Evolutionary conservation across 2,113 vertebrate genomes (phyloP).

Genomic region (Astur gentilis): DNA sequence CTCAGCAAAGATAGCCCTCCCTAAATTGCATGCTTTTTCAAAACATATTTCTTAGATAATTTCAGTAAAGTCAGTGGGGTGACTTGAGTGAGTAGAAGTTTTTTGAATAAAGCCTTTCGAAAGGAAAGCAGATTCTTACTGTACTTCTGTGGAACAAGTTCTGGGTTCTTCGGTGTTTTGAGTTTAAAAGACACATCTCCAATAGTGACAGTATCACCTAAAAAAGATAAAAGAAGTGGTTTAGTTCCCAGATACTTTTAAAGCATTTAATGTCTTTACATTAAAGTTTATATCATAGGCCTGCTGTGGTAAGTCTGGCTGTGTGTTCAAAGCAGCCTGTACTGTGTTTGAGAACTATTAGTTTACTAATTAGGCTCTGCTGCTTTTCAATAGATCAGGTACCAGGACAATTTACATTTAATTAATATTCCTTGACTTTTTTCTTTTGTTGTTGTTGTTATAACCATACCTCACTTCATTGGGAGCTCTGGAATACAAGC

Average conservation of each 20-base stretch:
- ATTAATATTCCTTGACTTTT: background rate
- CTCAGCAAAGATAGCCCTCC: background rate
- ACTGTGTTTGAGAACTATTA: background rate
- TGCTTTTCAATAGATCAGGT: background rate
- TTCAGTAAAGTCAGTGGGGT: background rate
- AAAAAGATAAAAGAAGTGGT: slow-evolving; percentile 10
- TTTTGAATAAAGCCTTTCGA: background rate
- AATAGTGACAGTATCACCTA: slow-evolving; percentile 92
- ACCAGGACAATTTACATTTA: background rate
- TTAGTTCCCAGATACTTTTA: background rate
- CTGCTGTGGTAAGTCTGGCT: background rate
- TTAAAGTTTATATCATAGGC: background rate
- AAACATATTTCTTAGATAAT: background rate
- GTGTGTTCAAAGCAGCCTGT: background rate
- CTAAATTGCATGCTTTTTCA: background rate
- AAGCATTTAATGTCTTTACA: background rate
- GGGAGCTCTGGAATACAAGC: background rate
- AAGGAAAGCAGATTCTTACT: slow-evolving; percentile 76
- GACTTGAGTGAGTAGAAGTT: background rate
- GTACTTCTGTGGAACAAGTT: slow-evolving; percentile 92
- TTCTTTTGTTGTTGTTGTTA: background rate
- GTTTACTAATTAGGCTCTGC: background rate
- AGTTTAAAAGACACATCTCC: slow-evolving; percentile 89
- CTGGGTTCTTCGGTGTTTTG: slow-evolving; percentile 87
- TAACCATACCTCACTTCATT: background rate